Conservation (phyloP, 2,888 invertebrate genomes). For the Epirrita christyi region DNA sequence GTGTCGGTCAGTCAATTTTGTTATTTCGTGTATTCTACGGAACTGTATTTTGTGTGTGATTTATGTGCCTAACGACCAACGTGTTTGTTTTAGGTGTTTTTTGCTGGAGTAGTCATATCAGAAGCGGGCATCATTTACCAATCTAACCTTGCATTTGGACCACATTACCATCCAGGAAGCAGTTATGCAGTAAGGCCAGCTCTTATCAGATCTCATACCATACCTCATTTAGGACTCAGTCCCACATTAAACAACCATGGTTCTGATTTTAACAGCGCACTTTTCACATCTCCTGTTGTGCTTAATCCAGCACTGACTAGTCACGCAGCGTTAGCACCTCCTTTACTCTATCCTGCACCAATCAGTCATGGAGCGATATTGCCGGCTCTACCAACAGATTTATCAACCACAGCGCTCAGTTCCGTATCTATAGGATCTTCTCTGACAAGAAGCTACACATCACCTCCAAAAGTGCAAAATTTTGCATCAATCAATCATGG, state of each 20-base stretch:
- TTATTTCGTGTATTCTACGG: not conserved
- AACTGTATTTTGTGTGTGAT: not conserved
- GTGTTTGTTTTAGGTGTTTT: constrained; percentile 28
- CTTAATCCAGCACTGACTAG: not conserved
- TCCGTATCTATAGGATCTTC: not conserved
- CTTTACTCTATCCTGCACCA: not conserved
- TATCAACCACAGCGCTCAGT: not conserved
- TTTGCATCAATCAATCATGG: constrained; percentile 1
- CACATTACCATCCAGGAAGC: constrained; percentile 6
- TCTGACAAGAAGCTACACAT: not conserved
- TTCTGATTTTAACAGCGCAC: not conserved
- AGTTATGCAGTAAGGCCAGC: constrained; percentile 6
- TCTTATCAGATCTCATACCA: not conserved
- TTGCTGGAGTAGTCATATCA: constrained; percentile 17
- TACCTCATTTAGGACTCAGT: not conserved
- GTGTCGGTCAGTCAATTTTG: constrained; percentile 54
- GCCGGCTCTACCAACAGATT: not conserved
- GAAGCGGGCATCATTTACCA: constrained; percentile 23
- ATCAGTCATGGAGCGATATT: not conserved
- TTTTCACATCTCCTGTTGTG: not conserved
- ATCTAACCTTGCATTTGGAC: constrained; percentile 6
- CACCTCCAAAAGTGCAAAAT: not conserved
- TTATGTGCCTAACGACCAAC: not conserved
- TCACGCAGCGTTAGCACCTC: constrained; percentile 1
- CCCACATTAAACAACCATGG: not conserved